A percentile compares a stretch with the other conserved stretches of the same genome.
These are phyloP conservation scores for Cheilosia urbana DNA, from an alignment of 2,888 invertebrate species.

Conservation along the genomic window DNA sequence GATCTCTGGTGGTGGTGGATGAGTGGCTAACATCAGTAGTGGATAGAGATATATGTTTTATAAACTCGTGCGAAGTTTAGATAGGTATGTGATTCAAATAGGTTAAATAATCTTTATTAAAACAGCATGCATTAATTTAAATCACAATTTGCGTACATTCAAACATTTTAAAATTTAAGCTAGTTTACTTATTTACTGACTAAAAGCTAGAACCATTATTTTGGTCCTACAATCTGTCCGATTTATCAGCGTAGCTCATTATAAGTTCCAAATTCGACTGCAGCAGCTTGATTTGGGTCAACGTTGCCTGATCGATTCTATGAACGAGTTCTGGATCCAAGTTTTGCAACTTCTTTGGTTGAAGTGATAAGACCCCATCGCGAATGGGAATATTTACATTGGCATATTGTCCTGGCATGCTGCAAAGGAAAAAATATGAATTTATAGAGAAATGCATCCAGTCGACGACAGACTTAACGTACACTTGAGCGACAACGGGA, in stretches of 20 bases:
- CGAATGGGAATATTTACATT: constrained; percentile 83
- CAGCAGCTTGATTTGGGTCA: constrained; percentile 81
- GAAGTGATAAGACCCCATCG: constrained; percentile 82
- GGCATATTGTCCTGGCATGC: constrained; percentile 81
- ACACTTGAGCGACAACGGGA: constrained; percentile 82
- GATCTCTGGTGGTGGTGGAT: too few relatives aligned
- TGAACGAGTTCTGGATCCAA: constrained; percentile 80
- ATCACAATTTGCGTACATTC: too few relatives aligned
- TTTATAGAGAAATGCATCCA: background rate
- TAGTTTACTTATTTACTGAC: too few relatives aligned
- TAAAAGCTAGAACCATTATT: too few relatives aligned
- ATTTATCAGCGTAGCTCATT: constrained; percentile 79
- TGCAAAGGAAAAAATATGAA: constrained; percentile 56
- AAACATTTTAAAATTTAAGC: too few relatives aligned
- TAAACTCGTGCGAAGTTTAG: too few relatives aligned
- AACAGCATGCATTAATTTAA: too few relatives aligned
- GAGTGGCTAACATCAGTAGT: too few relatives aligned
- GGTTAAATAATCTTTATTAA: too few relatives aligned
- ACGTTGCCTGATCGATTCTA: constrained; percentile 80
- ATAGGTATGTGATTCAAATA: too few relatives aligned
- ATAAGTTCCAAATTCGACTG: constrained; percentile 82
- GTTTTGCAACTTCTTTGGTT: constrained; percentile 81
- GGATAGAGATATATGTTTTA: too few relatives aligned
- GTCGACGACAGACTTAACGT: constrained; percentile 70
- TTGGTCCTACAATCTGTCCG: constrained; percentile 16